These are phyloP conservation scores for Aplochiton taeniatus DNA, from an alignment of 2,797 vertebrate genomes.

Conservation along the genomic window DNA sequence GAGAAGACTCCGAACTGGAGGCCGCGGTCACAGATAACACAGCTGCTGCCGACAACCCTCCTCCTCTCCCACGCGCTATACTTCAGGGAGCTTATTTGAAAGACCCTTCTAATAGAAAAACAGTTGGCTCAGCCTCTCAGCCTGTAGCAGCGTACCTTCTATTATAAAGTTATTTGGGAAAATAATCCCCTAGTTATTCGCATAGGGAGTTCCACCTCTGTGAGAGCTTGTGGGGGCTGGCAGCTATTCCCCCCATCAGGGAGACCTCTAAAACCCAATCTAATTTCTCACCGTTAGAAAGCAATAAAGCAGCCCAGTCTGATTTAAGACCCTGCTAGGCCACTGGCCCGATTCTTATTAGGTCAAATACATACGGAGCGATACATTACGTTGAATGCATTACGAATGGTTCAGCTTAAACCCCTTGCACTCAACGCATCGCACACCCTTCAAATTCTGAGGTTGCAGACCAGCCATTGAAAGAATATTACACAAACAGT, in stretches of 20 bases:
- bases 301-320: constrained; percentile 57
- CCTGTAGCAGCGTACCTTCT: constrained; percentile 42
- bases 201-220: constrained; percentile 43
- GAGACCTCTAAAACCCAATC: constrained; percentile 52
- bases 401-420: constrained; percentile 34
- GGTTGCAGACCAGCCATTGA: constrained; percentile 42
- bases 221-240: constrained; percentile 36
- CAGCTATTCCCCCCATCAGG: constrained; percentile 56
- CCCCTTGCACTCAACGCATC: constrained; percentile 33
- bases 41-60: constrained; percentile 36
- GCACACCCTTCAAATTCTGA: constrained; percentile 43
- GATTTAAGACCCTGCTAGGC: constrained; percentile 60
- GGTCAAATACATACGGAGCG: constrained; percentile 37
- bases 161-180: constrained; percentile 65
- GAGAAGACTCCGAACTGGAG: constrained; percentile 31
- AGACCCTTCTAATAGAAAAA: constrained; percentile 47
- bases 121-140: constrained; percentile 41
- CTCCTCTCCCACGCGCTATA: constrained; percentile 10
- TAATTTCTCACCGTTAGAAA: constrained; percentile 63
- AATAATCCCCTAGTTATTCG: constrained; percentile 59
- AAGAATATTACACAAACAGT: constrained; percentile 58
- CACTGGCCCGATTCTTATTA: constrained; percentile 49
- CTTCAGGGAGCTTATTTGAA: constrained; percentile 41
- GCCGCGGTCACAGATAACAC: constrained; percentile 51
- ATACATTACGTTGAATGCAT: constrained; percentile 42